Evolutionary conservation across 2,113 vertebrate genomes (phyloP).

Genomic region (Pterocles gutturalis): DNA sequence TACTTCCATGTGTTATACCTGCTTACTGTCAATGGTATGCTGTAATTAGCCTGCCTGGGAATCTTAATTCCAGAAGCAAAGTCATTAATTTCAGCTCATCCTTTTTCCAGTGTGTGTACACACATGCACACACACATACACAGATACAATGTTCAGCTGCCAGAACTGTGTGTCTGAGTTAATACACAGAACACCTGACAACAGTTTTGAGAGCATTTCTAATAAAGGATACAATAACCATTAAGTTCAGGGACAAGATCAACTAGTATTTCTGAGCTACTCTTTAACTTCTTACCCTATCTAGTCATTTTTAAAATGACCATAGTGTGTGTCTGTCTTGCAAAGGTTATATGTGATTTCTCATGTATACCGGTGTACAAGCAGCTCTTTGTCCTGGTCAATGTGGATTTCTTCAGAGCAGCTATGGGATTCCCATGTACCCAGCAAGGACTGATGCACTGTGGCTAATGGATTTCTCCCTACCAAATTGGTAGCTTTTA

Average conservation of each 20-base stretch:
- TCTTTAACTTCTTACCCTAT: neutral
- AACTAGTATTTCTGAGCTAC: neutral
- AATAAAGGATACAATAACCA: neutral
- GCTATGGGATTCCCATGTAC: neutral
- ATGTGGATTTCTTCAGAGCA: neutral
- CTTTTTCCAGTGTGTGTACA: neutral
- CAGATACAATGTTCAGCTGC: neutral
- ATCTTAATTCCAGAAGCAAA: neutral
- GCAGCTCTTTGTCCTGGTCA: neutral
- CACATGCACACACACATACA: neutral
- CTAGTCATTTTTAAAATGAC: neutral
- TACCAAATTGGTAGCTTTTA: neutral
- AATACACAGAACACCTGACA: neutral
- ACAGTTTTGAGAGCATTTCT: neutral
- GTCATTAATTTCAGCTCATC: neutral
- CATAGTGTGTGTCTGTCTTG: neutral
- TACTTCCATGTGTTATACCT: neutral
- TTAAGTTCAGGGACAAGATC: neutral
- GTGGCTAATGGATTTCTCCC: slow-evolving; percentile 39
- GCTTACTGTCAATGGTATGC: neutral
- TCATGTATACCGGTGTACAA: neutral
- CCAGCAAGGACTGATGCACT: neutral
- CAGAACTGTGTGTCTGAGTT: neutral
- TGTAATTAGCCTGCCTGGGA: neutral
- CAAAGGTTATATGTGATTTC: slow-evolving; percentile 15